Base-by-base conservation (phyloP, 2,797 vertebrate species). In the Argyrosomus regius region DNA sequence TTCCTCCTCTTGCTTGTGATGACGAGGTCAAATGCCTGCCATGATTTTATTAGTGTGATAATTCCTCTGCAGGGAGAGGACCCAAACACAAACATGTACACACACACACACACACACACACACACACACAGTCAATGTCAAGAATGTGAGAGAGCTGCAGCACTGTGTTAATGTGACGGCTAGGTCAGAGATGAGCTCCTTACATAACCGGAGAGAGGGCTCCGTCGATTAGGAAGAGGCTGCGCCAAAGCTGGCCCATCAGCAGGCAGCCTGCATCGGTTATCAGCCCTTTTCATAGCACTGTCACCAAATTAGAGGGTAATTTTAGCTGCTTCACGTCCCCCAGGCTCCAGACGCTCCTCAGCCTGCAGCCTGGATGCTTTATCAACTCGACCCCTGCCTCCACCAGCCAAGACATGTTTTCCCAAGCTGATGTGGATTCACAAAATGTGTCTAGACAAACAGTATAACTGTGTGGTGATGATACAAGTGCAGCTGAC, bases 21-120 rank as follows among this genome's bases (percentile, higher is more conserved):
- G 90, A 92, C 61, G 83, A 88, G 90, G 90, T 93, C 88, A 91
- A 90, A 94, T 91, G 83, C 90, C 88, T 91, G 81, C 82, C 88
- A 81, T 91, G 87, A 93, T 94, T 94, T 93, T 89, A 93, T 94
- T 94, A 92, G 89, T 64, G 74, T 87, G 64, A 88, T 89, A 82
- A 93, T 90, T 90, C 80, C 82, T 82, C 61, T 77, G 84, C 72
- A 84, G 85, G 75, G 89, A 85, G 75, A 80, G 79, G 74, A 72
- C 73, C 64, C 75, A 82, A 41, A 56, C 63, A 49, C 35, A 35
- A 8, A 8, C 59, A 65, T 73, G 78, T 43, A 80, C n/a, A 63
- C 63, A 60, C 70, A 86, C 72, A 78, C 48, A 86, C 72, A 78
- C 48, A 59, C 64, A 26, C 31, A 60, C 52, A 68, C 60, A 67